Percentiles rank a stretch among this genome's conserved stretches.
Evolutionary conservation across 2,113 vertebrate species (phyloP).

Genomic region (Piaya cayana): DNA sequence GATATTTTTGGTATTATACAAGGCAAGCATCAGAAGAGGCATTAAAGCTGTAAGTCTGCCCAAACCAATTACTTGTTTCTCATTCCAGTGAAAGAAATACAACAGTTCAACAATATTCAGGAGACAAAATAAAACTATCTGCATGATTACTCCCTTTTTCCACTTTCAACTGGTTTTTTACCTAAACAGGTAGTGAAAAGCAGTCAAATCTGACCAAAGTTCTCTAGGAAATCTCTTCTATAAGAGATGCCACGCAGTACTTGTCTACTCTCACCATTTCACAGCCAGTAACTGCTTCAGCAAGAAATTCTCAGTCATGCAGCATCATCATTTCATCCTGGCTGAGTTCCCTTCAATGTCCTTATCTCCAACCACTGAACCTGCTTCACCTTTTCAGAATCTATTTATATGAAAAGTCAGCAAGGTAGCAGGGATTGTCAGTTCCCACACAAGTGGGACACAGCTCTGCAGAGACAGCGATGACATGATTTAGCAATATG

Average conservation of each 20-base stretch:
- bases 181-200: neutral
- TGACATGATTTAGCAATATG: neutral
- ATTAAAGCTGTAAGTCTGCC: neutral
- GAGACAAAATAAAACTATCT: neutral
- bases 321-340: slow-evolving; percentile 24
- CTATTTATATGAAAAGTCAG: slow-evolving; percentile 3
- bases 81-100: neutral
- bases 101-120: neutral
- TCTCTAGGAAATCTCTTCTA: neutral
- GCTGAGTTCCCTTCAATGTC: neutral
- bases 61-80: neutral
- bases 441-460: neutral
- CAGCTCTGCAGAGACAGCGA: neutral
- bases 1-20: neutral
- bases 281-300: neutral
- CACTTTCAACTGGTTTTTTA: neutral
- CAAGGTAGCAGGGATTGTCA: neutral
- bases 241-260: neutral
- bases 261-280: neutral
- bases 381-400: slow-evolving; percentile 37
- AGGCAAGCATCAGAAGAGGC: neutral
- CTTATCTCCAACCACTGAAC: slow-evolving; percentile 29
- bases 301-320: slow-evolving; percentile 6
- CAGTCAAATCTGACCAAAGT: neutral
- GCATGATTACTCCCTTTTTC: neutral